These are phyloP conservation scores for Hoplodrina ambigua DNA, from an alignment of 2,888 invertebrate genomes.

Conservation along the genomic window DNA sequence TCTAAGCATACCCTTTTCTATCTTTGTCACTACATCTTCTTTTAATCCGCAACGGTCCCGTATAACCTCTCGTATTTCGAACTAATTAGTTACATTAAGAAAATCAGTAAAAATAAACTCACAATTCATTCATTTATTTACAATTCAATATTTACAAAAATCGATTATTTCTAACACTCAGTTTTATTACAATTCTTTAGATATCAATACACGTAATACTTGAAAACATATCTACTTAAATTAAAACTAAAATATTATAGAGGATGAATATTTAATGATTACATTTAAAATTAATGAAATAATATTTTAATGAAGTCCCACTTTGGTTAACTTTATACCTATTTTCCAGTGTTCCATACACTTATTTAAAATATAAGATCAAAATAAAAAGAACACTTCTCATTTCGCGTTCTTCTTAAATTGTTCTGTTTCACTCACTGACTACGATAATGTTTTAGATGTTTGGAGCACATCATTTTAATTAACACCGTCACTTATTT, in stretches of 20 bases:
- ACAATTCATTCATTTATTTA: conserved; percentile 64
- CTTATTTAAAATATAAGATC: conserved; percentile 62
- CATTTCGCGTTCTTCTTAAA: conserved; percentile 75
- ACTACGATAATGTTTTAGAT: conserved; percentile 20
- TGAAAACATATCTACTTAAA: conserved; percentile 36
- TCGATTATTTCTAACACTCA: conserved; percentile 22
- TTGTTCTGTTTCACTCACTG: conserved; percentile 67
- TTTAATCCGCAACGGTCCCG: no score
- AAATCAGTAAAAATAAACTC: conserved; percentile 21
- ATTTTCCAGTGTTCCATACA: conserved; percentile 49
- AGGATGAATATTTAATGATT: conserved; percentile 36
- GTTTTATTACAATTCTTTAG: conserved; percentile 50
- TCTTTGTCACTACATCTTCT: no score
- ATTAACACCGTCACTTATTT: conserved; percentile 46
- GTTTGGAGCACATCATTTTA: conserved; percentile 2
- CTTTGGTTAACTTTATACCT: conserved; percentile 74
- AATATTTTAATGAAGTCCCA: conserved; percentile 62
- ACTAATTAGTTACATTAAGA: conserved; percentile 41
- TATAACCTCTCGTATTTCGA: no score
- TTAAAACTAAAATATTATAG: conserved; percentile 41
- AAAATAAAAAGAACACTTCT: conserved; percentile 80
- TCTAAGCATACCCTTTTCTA: no score
- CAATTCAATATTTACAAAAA: conserved; percentile 62
- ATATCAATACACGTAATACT: conserved; percentile 54
- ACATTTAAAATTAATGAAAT: conserved; percentile 43